phyloP scores from a whole-genome alignment of 2,888 invertebrate genomes.

The Aspidiotus destructor region DNA sequence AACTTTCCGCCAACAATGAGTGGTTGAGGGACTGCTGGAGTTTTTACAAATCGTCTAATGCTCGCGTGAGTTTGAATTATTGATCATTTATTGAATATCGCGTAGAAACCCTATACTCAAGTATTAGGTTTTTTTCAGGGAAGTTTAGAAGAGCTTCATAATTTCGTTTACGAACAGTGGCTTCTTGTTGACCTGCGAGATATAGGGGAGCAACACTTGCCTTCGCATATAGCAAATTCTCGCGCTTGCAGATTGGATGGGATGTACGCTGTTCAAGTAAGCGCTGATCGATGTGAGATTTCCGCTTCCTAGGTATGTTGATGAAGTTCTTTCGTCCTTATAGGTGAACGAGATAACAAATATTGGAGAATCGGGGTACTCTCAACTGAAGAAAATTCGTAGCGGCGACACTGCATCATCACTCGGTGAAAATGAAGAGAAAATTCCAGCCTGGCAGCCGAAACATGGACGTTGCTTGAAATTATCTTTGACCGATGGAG shows the following conservation, averaged over 20 bases:
- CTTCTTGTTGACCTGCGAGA: constrained; percentile 38
- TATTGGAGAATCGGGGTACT: constrained; percentile 38
- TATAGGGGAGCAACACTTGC: constrained; percentile 36
- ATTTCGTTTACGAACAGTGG: constrained; percentile 38
- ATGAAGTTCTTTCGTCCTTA: background rate
- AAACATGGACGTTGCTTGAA: constrained; percentile 36
- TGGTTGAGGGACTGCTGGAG: constrained; percentile 35
- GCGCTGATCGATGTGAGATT: background rate
- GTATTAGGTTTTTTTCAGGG: constrained; percentile 15
- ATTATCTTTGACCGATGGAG: constrained; percentile 38
- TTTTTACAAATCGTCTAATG: constrained; percentile 26
- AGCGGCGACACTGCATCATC: constrained; percentile 17
- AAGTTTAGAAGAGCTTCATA: constrained; percentile 5
- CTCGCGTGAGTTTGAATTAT: background rate
- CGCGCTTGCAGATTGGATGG: constrained; percentile 35
- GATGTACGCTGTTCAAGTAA: constrained; percentile 37
- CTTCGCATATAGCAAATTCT: constrained; percentile 33
- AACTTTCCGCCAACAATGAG: constrained; percentile 32
- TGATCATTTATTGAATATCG: background rate
- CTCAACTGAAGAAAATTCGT: constrained; percentile 37
- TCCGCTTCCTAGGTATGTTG: too few species aligned
- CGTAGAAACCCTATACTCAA: background rate
- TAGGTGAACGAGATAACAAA: constrained; percentile 37
- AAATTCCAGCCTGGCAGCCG: constrained; percentile 35
- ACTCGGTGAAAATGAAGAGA: constrained; percentile 29